These are phyloP conservation scores for Actinopyga echinites DNA, from an alignment of 53 echinoderm and acorn worm genomes.

Conservation along the genomic window DNA sequence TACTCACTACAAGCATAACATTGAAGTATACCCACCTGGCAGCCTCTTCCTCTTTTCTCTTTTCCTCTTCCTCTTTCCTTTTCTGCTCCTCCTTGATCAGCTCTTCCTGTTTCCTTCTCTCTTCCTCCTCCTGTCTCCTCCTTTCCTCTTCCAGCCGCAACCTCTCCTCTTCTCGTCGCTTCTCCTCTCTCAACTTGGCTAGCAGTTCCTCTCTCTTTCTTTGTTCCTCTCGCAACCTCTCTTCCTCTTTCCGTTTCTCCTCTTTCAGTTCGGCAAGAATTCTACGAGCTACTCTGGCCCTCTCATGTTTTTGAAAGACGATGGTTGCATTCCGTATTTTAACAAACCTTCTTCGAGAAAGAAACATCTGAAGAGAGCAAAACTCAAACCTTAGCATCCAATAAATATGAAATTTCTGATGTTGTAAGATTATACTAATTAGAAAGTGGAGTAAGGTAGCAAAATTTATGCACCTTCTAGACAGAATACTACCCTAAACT, in stretches of 20 bases:
- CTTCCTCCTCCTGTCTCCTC: slow-evolving; percentile 32
- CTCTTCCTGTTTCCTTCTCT: slow-evolving; percentile 43
- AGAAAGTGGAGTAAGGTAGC: no score
- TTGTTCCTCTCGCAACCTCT: slow-evolving; percentile 85
- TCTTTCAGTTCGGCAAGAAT: slow-evolving; percentile 76
- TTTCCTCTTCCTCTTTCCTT: slow-evolving; percentile 41
- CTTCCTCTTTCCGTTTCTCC: slow-evolving; percentile 96
- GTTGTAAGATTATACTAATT: background rate
- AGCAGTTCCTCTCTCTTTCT: slow-evolving; percentile 73
- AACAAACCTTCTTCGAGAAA: slow-evolving; percentile 54
- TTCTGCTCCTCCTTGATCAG: slow-evolving; percentile 52
- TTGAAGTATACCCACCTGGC: background rate
- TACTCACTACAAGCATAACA: no score
- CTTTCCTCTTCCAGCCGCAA: slow-evolving; percentile 26
- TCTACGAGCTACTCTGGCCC: slow-evolving; percentile 71
- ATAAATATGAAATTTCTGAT: background rate
- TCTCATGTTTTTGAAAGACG: slow-evolving; percentile 83
- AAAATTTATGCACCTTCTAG: no score
- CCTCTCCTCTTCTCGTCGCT: slow-evolving; percentile 62
- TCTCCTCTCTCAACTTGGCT: slow-evolving; percentile 39
- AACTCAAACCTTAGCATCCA: background rate
- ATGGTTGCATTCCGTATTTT: slow-evolving; percentile 61
- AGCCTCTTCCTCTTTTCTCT: slow-evolving; percentile 33
- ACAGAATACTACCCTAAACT: no score
- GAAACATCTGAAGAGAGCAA: slow-evolving; percentile 65